A percentile compares a stretch with the other conserved stretches of the same genome.
These are phyloP conservation scores for Nixonia krombeini DNA, from an alignment of 1,140 invertebrate genomes.

Conservation along the genomic window DNA sequence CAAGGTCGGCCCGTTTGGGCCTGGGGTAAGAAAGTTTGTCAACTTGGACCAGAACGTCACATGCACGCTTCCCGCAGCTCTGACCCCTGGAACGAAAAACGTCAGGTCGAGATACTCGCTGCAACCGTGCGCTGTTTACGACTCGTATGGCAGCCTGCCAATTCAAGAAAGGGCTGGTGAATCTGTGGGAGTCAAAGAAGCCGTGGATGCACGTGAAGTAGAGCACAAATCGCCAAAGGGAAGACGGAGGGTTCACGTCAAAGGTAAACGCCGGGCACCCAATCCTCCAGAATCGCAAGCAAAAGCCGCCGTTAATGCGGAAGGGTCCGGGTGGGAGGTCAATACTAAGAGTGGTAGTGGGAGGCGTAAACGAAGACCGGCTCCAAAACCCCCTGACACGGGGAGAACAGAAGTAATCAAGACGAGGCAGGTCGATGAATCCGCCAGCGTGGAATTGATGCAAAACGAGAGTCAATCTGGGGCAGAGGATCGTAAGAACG, in stretches of 20 bases:
- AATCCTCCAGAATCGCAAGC: constrained; percentile 73
- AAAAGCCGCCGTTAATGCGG: constrained; percentile 38
- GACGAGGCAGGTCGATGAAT: constrained; percentile 3
- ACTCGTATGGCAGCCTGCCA: constrained; percentile 72
- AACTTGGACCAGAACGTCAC: constrained; percentile 46
- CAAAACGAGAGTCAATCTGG: not conserved
- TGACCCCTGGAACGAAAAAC: too few relatives aligned
- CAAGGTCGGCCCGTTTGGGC: too few relatives aligned
- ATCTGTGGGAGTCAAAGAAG: not conserved
- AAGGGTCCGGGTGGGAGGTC: constrained; percentile 15
- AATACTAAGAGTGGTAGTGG: constrained; percentile 4
- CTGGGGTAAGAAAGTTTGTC: constrained; percentile 67
- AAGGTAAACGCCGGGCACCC: constrained; percentile 81
- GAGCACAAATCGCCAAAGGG: constrained; percentile 29
- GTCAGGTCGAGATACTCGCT: constrained; percentile 60
- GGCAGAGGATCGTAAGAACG: too few relatives aligned
- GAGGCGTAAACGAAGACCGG: constrained; percentile 64
- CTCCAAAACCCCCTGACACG: constrained; percentile 74
- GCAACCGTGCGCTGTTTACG: constrained; percentile 67
- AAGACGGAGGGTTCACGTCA: constrained; percentile 75
- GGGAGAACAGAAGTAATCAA: constrained; percentile 5
- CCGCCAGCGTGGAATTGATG: constrained; percentile 4
- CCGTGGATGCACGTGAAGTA: constrained; percentile 26
- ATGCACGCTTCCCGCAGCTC: constrained; percentile 52
- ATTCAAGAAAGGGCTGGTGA: not conserved